A percentile compares a stretch with the other conserved stretches of the same genome.
Conservation (phyloP, 2,113 vertebrate species). For the Heptranchias perlo region DNA sequence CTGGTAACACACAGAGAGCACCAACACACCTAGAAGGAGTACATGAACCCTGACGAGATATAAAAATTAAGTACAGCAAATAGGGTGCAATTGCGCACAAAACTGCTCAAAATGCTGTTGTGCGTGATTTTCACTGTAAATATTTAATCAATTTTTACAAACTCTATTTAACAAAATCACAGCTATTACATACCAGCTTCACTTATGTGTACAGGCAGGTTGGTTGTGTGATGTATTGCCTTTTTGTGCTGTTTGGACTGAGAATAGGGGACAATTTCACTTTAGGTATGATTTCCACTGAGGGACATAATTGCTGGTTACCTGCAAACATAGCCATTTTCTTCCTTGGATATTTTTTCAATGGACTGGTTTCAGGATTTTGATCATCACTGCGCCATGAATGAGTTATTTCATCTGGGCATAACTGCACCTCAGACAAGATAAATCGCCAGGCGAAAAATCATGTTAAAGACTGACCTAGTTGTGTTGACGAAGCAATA, state of each 20-base stretch:
- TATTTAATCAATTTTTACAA: background rate
- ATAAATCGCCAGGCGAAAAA: background rate
- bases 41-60: background rate
- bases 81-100: background rate
- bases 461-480: background rate
- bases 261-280: background rate
- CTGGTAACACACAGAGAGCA: background rate
- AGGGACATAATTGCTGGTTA: background rate
- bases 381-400: slow-evolving; percentile 1
- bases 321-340: background rate
- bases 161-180: background rate
- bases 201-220: background rate
- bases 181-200: background rate
- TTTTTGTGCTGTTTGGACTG: background rate
- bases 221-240: background rate
- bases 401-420: slow-evolving; percentile 23
- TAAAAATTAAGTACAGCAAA: background rate
- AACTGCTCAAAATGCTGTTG: background rate
- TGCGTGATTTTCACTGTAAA: background rate
- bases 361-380: background rate
- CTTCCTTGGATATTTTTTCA: background rate
- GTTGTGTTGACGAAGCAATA: background rate
- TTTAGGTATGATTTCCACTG: slow-evolving; percentile 8
- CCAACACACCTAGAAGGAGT: background rate
- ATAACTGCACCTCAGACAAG: background rate